Base-by-base conservation (phyloP, 64 coral and sea anemone genomes). In the Pachyseris speciosa region DNA sequence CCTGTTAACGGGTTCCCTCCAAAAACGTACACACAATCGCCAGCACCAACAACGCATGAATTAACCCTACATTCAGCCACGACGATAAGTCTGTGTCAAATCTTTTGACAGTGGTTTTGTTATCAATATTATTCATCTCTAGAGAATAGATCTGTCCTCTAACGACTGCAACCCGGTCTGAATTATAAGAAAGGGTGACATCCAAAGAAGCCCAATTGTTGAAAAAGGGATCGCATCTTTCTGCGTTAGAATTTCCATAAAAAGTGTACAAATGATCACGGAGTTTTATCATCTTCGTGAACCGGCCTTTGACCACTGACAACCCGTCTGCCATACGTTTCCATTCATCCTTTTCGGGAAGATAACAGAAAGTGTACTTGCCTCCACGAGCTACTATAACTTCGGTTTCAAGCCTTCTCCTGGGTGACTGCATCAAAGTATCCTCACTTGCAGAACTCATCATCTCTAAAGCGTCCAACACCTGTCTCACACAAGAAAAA, bases 381-480 rank as follows among this genome's bases (percentile, higher is more conserved):
- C 52, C 52, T 20, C 52, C 52, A 57, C 52, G 52, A 57, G 19
- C 52, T 39, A 12, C 57, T 64, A 63, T 64, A 4, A 52, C 57
- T 33, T 83, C 34, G 12, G 58, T 83, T 64, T 83, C 79, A 25
- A 83, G 36, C n/a, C n/a, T n/a, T n/a, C n/a, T n/a, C n/a, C n/a
- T n/a, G n/a, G n/a, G n/a, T n/a, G n/a, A n/a, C n/a, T 83, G 57
- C 17, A 83, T 51, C 22, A 24, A 28, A 27, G 58, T 60, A 64
- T 63, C 50, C 30, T 83, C 79, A 41, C 63, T 63, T 10, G 63
- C 79, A 16, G 27, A 37, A 83, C 52, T 57, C 5, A 83, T 37
- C 6, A 60, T 64, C 55, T 83, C 64, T 37, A 83, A 64, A 7
- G 79, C 79, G 34, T 64, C 63, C 7, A 83, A 24, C 2, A 83